Conservation (phyloP, 2,113 vertebrate species). For the Silurus asotus region DNA sequence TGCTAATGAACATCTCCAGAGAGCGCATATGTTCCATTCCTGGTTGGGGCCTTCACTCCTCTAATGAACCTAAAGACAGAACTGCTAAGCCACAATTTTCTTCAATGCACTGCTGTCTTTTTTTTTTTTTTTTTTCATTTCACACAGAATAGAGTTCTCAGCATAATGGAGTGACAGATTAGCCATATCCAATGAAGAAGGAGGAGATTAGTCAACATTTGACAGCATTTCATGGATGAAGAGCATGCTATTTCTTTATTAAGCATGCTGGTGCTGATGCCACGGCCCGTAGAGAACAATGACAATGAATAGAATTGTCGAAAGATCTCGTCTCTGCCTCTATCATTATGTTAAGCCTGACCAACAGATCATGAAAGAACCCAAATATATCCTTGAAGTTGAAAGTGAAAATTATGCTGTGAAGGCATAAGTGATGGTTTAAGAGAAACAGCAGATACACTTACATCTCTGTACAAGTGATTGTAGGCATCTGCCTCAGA, state of each 20-base stretch:
- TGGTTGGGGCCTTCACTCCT: slow-evolving; percentile 46
- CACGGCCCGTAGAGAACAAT: background rate
- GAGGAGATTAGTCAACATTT: slow-evolving; percentile 1
- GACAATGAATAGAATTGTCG: slow-evolving; percentile 3
- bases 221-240: background rate
- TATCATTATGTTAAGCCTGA: slow-evolving; percentile 8
- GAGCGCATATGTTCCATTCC: slow-evolving; percentile 52
- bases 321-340: background rate
- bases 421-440: slow-evolving; percentile 5
- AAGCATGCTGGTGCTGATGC: background rate
- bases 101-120: background rate
- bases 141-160: background rate
- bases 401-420: slow-evolving; percentile 25
- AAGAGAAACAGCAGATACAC: slow-evolving; percentile 21
- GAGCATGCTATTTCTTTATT: background rate
- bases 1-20: slow-evolving; percentile 57
- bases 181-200: background rate
- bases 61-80: slow-evolving; percentile 50
- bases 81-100: slow-evolving; percentile 29
- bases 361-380: slow-evolving; percentile 11
- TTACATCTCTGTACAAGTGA: background rate
- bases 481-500: background rate
- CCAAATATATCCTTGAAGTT: slow-evolving; percentile 14
- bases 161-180: background rate
- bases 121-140: slow-evolving; percentile 2